Evolutionary conservation across 1,140 invertebrate genomes (phyloP).

Genomic region (Cataglyphis hispanica): DNA sequence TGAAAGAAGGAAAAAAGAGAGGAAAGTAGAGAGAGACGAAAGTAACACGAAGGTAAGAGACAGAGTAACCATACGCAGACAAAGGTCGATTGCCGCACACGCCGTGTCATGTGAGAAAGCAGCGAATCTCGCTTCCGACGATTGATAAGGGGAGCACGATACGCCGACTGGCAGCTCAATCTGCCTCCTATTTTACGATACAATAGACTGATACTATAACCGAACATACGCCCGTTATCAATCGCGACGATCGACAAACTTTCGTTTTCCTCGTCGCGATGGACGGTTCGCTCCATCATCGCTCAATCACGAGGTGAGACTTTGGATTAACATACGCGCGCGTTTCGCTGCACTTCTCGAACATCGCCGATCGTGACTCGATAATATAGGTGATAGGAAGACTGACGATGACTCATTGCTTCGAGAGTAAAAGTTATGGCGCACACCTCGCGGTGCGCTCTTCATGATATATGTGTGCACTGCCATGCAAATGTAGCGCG

Average conservation of each 20-base stretch:
- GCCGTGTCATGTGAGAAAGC: constrained; percentile 66
- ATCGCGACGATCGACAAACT: constrained; percentile 49
- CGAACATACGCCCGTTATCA: constrained; percentile 65
- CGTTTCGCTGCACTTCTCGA: constrained; percentile 42
- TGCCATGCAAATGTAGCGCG: constrained; percentile 15
- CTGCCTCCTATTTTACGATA: constrained; percentile 67
- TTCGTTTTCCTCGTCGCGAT: constrained; percentile 54
- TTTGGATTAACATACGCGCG: constrained; percentile 56
- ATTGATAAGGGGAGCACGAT: constrained; percentile 69
- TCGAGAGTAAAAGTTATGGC: constrained; percentile 54
- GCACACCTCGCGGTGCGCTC: constrained; percentile 14
- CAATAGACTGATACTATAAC: constrained; percentile 70
- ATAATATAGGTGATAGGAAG: constrained; percentile 46
- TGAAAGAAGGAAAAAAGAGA: background rate
- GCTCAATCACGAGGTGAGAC: constrained; percentile 56
- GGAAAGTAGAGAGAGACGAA: background rate
- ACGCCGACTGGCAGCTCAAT: constrained; percentile 75
- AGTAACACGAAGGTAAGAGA: background rate
- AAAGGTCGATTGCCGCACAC: constrained; percentile 65
- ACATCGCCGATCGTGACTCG: constrained; percentile 66
- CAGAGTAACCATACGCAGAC: no score
- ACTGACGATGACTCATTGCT: constrained; percentile 62
- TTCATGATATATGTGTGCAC: constrained; percentile 26
- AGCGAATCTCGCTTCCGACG: constrained; percentile 41
- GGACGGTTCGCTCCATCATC: constrained; percentile 56